These are phyloP conservation scores for Caerostris darwini DNA, from an alignment of 1,140 invertebrate species.

Conservation along the genomic window DNA sequence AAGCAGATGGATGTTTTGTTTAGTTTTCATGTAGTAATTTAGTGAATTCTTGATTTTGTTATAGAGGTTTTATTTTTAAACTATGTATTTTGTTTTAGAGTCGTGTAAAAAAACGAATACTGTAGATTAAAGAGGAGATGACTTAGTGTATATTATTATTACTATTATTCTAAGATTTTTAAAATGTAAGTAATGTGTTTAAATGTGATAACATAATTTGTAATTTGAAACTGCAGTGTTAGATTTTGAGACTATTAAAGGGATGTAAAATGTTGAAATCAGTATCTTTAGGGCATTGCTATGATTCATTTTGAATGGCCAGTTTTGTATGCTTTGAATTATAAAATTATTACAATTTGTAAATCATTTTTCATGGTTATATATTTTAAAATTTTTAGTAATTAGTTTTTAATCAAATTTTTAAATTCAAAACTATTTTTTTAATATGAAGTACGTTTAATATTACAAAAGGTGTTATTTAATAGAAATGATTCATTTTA, in stretches of 20 bases:
- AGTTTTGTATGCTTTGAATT: no score
- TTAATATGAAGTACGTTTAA: no score
- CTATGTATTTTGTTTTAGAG: neutral
- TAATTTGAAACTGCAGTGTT: conserved; percentile 20
- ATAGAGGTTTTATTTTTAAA: neutral
- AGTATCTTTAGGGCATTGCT: conserved; percentile 1
- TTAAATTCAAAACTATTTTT: no score
- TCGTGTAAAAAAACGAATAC: neutral
- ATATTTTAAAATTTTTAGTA: no score
- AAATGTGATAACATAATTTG: conserved; percentile 18
- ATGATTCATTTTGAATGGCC: no score
- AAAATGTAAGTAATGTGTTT: neutral
- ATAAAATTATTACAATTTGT: no score
- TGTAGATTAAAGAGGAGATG: conserved; percentile 5
- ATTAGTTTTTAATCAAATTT: no score
- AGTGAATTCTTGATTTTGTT: neutral
- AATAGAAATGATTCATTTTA: no score
- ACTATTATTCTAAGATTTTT: neutral
- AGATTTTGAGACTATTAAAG: neutral
- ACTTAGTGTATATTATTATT: neutral
- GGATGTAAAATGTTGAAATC: neutral
- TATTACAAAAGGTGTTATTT: no score
- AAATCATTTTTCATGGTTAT: no score
- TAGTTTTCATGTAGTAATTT: no score
- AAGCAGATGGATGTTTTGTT: no score